Conservation (phyloP, 2,888 invertebrate species). For the Polydrusus cervinus region DNA sequence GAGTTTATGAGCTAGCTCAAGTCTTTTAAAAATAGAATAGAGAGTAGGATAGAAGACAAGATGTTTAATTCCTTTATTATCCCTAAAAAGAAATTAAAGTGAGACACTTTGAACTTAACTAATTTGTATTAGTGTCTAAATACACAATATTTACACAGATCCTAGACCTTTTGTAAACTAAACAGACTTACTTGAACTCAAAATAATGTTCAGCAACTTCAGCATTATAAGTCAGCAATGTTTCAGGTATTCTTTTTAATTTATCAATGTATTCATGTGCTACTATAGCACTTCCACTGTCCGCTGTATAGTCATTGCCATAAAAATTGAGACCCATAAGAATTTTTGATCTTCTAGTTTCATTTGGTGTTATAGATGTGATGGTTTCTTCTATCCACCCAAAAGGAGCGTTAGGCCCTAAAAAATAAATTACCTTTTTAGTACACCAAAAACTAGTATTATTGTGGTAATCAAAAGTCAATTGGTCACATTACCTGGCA, state of each 20-base stretch:
- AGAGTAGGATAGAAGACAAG: constrained; percentile 92
- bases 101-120: not conserved
- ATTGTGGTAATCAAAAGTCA: not conserved
- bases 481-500: constrained; percentile 77
- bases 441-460: too few relatives aligned
- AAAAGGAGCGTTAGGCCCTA: constrained; percentile 92
- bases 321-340: constrained; percentile 94
- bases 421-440: constrained; percentile 53
- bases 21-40: constrained; percentile 86
- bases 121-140: too few relatives aligned
- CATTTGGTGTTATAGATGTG: constrained; percentile 80
- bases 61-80: constrained; percentile 80
- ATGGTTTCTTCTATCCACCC: constrained; percentile 88
- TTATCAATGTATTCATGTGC: constrained; percentile 86
- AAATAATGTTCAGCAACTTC: constrained; percentile 88
- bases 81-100: constrained; percentile 51
- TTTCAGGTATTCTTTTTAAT: constrained; percentile 80
- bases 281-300: constrained; percentile 88
- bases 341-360: constrained; percentile 82
- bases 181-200: constrained; percentile 83
- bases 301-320: constrained; percentile 89
- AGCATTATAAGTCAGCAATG: constrained; percentile 85
- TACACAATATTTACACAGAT: too few relatives aligned
- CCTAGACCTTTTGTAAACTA: not conserved
- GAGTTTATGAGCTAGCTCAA: constrained; percentile 85